Conservation (phyloP, 2,113 vertebrate species). For the Agapornis roseicollis region DNA sequence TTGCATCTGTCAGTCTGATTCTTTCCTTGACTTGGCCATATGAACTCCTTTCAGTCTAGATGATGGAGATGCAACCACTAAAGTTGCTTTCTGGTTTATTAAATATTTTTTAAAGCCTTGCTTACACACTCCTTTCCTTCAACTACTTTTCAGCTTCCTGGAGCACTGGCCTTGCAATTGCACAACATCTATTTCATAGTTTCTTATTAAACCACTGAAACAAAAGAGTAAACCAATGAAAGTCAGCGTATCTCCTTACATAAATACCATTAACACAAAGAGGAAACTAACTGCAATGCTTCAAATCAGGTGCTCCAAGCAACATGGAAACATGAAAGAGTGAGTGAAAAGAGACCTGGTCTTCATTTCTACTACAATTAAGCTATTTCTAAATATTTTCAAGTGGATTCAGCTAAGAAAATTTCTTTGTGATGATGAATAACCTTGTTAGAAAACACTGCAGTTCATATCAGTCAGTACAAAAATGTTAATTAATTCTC, state of each 20-base stretch:
- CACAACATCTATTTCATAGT: constrained; percentile 32
- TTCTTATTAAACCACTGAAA: constrained; percentile 61
- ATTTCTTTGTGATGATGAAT: not conserved
- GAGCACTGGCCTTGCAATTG: not conserved
- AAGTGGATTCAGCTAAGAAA: not conserved
- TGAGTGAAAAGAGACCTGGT: not conserved
- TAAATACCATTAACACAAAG: constrained; percentile 21
- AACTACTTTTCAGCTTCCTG: constrained; percentile 12
- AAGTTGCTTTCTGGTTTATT: not conserved
- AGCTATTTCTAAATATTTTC: not conserved
- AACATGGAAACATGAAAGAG: not conserved
- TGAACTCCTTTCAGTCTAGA: not conserved
- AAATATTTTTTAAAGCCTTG: not conserved
- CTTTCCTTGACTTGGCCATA: not conserved
- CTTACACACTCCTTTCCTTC: not conserved
- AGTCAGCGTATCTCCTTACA: not conserved
- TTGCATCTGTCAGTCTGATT: not conserved
- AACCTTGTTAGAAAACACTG: not conserved
- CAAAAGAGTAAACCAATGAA: constrained; percentile 28
- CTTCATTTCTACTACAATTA: not conserved
- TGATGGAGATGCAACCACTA: not conserved
- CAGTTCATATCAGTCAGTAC: not conserved
- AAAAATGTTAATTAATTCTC: not conserved
- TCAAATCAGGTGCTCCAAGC: not conserved
- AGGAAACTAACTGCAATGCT: not conserved